phyloP scores from a whole-genome alignment of 2,113 vertebrate genomes.

The Cynopterus brachyotis region DNA sequence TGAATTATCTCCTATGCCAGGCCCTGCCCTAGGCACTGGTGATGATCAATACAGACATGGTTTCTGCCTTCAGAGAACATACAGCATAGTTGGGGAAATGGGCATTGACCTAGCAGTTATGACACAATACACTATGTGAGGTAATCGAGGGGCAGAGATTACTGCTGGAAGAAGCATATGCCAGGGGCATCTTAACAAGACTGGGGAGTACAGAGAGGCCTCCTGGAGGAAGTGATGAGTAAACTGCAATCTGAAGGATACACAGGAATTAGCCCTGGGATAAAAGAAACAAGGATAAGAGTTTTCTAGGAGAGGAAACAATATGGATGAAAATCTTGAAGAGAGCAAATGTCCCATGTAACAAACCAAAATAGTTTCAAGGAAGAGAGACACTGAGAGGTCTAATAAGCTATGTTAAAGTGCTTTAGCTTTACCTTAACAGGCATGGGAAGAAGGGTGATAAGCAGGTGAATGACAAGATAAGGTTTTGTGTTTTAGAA shows the following conservation, averaged over 20 bases:
- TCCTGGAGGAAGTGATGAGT: not conserved
- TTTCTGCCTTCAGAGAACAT: not conserved
- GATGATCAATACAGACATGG: not conserved
- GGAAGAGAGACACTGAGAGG: not conserved
- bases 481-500: not conserved
- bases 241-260: not conserved
- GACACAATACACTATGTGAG: not conserved
- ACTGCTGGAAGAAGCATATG: not conserved
- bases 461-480: not conserved
- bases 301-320: not conserved
- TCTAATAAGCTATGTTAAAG: not conserved
- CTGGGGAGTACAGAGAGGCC: not conserved
- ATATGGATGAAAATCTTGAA: not conserved
- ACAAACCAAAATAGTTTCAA: not conserved
- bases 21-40: not conserved
- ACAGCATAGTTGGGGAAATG: not conserved
- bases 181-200: not conserved
- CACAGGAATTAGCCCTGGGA: not conserved
- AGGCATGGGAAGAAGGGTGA: not conserved
- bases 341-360: not conserved
- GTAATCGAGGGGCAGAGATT: not conserved
- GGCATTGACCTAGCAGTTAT: not conserved
- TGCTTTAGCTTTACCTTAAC: not conserved
- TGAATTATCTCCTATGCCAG: not conserved
- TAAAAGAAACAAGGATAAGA: not conserved